A percentile compares a stretch with the other conserved stretches of the same genome.
phyloP scores from a whole-genome alignment of 2,888 invertebrate genomes.

The Andrena bicolor region DNA sequence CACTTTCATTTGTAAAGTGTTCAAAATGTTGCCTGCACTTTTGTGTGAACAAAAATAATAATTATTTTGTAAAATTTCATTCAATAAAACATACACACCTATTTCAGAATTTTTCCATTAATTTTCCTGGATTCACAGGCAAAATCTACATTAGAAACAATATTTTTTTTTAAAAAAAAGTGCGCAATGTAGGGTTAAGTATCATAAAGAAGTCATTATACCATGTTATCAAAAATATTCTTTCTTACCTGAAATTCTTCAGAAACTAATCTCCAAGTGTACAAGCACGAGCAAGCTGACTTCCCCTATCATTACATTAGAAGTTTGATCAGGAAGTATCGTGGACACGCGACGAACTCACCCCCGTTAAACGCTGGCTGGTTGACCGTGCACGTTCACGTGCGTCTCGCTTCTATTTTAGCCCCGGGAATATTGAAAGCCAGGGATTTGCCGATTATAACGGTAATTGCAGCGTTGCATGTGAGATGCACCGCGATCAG shows the following conservation, averaged over 20 bases:
- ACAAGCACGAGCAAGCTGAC: background rate
- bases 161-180: no score
- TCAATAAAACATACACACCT: no score
- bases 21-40: no score
- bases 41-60: no score
- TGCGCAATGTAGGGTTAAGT: no score
- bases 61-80: no score
- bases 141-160: no score
- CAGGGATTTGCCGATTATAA: slow-evolving; percentile 36
- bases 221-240: no score
- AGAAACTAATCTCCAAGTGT: background rate
- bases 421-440: slow-evolving; percentile 25
- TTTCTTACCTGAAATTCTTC: background rate
- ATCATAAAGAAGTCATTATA: no score
- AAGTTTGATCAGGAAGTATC: slow-evolving; percentile 5
- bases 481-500: slow-evolving; percentile 33
- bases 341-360: slow-evolving; percentile 18
- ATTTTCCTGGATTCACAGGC: no score
- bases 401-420: slow-evolving; percentile 25
- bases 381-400: slow-evolving; percentile 27
- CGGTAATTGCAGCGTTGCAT: slow-evolving; percentile 43
- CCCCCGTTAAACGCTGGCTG: slow-evolving; percentile 13
- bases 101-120: no score
- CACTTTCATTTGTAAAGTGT: no score
- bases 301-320: background rate